A percentile compares a stretch with the other conserved stretches of the same genome.
phyloP scores from a whole-genome alignment of 1,140 invertebrate genomes.

The Neuroterus valhalla region DNA sequence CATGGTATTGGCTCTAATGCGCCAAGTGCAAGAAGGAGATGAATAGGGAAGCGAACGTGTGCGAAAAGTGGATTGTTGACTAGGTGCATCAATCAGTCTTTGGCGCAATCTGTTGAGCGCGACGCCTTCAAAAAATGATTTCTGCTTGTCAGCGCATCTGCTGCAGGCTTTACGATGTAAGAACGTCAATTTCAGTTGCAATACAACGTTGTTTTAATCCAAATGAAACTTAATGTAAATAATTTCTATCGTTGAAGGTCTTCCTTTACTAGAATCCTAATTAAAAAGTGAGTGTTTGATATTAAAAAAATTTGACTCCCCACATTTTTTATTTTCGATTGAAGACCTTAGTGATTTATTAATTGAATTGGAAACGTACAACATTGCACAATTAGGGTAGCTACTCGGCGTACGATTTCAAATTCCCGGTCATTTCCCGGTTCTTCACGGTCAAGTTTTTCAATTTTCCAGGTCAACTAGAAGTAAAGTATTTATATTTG shows the following conservation, averaged over 20 bases:
- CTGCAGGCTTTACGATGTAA: constrained; percentile 36
- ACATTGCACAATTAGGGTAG: no score
- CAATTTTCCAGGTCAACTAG: no score
- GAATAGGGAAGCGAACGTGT: constrained; percentile 74
- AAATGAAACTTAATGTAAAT: not conserved
- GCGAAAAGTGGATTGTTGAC: constrained; percentile 74
- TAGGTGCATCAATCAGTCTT: constrained; percentile 72
- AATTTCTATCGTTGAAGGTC: not conserved
- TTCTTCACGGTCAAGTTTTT: no score
- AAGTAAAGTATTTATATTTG: no score
- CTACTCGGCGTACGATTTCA: no score
- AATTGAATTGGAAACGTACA: no score
- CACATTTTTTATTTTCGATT: no score
- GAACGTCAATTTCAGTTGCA: not conserved
- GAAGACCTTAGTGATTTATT: no score
- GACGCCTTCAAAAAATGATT: constrained; percentile 63
- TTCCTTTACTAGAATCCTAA: not conserved
- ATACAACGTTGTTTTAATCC: not conserved
- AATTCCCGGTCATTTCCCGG: no score
- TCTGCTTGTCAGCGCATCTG: constrained; percentile 69
- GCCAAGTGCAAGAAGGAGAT: constrained; percentile 61
- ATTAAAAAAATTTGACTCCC: no score
- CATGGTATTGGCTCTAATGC: constrained; percentile 62
- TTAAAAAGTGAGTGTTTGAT: no score
- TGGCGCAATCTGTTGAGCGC: constrained; percentile 44